A percentile compares a stretch with the other conserved stretches of the same genome.
Evolutionary conservation across 2,888 invertebrate genomes (phyloP).

Genomic region (Drosophila hawaiiensis): DNA sequence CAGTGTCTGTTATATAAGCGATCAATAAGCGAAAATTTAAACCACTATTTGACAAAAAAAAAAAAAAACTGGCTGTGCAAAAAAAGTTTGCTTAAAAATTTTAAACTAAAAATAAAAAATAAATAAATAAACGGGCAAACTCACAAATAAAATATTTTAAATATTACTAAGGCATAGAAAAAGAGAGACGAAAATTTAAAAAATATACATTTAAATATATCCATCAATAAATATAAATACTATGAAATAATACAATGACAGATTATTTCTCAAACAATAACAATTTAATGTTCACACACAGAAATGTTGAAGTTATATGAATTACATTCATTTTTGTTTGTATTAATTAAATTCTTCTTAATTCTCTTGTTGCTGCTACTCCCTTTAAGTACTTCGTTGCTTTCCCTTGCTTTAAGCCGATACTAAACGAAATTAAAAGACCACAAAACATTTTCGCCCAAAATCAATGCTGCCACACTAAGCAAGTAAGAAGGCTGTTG

Average conservation of each 20-base stretch:
- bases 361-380: background rate
- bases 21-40: slow-evolving; percentile 2
- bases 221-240: background rate
- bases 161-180: background rate
- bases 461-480: slow-evolving; percentile 30
- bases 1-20: slow-evolving; percentile 32
- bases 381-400: background rate
- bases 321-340: background rate
- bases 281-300: background rate
- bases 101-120: background rate
- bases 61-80: no score
- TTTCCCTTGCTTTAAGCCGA: slow-evolving; percentile 22
- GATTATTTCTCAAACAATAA: background rate
- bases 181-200: background rate
- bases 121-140: background rate
- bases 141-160: background rate
- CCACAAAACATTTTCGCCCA: slow-evolving; percentile 15
- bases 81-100: background rate
- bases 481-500: no score
- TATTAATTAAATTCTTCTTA: background rate
- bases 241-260: background rate
- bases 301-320: background rate
- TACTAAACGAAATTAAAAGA: background rate
- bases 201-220: background rate
- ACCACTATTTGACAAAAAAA: rapidly evolving